Evolutionary conservation across 64 coral and sea anemone species (phyloP), one percentile per base, ranked within the genome.

Genomic region (Montipora capricornis): DNA sequence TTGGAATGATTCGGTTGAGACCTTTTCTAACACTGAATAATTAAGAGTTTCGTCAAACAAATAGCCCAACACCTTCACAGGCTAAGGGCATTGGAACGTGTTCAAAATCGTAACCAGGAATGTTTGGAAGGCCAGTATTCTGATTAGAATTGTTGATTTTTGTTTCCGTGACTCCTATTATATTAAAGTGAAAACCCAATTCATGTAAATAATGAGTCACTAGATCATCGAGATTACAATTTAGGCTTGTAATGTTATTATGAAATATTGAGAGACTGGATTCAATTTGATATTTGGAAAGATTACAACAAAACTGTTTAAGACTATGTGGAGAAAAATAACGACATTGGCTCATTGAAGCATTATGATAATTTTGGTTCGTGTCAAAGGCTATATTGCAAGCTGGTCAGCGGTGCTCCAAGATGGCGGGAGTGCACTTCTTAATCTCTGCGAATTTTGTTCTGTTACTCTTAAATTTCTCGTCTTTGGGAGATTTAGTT

Each of bases 11-110:
- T 49, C 73, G 55, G 71, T 88, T 24, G 87, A 88, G 37, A 59
- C 20, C 60, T 89, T 78, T 78, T 89, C 87, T 46, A 48, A 7
- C 5, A 78, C 55, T 55, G 74, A 76, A 89, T 89, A 60, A 55
- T 77, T 44, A 37, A 89, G 20, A 50, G 73, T 77, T 11, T 49
- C 68, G 51, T 77, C 75, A 76, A 76, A 89, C 75, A 61, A 76
- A 89, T 14, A 89, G 52, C 4, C 73, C 71, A 89, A 89, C 87
- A 77, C 87, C 73, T 44, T 73, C 87, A 87, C 16, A 87, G 11
- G 68, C 29, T 29, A 87, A 44, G 51, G 84, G 84, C 19, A 46
- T 87, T 51, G 73, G 71, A 12, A 76, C 49, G 47, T 88, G 69
- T 51, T 76, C 84, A 87, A 87, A 87, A 87, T 5, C 24, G 6